Evolutionary conservation across 2,888 invertebrate genomes (phyloP), one percentile per base, ranked within the genome.

Genomic region (Temnothorax unifasciatus): DNA sequence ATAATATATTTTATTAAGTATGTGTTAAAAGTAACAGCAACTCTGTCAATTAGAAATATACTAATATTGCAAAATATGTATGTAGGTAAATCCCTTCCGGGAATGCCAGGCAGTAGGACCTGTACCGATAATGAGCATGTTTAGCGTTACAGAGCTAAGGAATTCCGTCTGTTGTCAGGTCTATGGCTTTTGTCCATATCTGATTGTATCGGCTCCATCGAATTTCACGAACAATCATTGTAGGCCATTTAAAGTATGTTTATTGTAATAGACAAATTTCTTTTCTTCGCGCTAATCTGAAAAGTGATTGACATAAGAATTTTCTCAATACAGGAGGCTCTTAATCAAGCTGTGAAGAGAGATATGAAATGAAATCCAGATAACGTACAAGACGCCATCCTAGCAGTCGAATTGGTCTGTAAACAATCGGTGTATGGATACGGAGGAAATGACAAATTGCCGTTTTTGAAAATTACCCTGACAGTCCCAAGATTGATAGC

Each of bases 91-190:
- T 97, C 98, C 3, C 93, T 98, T 86, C 95, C 96, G 38, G 98
- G 98, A 64, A 99, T 99, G 99, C 98, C 99, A 21, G 99, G 99
- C 1, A 97, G 98, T 50, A 97, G 21, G 21, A 5, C 97, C 97
- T 15, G 98, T 98, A 2, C 98, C 99, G 0, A 96, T 99, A 47
- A 97, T 99, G 95, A 96, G 98, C 92, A 97, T 98, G 97, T 98
- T 97, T 95, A 98, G 98, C 21, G 96, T 98, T 6, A 98, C 98
- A 25, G 97, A 97, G 95, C 96, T 97, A 84, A 99, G 99, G n/a
- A 97, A 99, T 95, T 99, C 99, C 29, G 98, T 99, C 29, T 98
- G 99, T 94, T 99, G 99, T 94, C 99, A 99, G 95, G 97, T 99
- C 44, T 99, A 99, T 95, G 99, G 99, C 9, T 99, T 99, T 95